Conservation (phyloP, 2,797 vertebrate species). For the Ara ararauna region DNA sequence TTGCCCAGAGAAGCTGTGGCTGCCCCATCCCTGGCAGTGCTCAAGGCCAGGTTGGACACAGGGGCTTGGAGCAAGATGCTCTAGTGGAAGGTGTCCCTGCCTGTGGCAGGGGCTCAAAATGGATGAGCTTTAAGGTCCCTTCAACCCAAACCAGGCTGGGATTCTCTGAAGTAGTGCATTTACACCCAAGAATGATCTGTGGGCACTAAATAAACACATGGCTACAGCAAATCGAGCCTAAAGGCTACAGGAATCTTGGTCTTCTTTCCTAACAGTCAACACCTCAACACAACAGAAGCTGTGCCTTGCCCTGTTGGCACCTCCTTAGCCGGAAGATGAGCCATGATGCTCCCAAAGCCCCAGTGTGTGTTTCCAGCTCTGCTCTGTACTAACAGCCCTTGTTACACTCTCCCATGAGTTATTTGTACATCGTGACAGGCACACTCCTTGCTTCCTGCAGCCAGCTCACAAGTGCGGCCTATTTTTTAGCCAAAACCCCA, state of each 20-base stretch:
- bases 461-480: no score
- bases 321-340: not conserved
- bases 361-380: no score
- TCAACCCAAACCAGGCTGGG: not conserved
- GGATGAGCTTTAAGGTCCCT: not conserved
- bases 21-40: not conserved
- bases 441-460: no score
- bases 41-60: not conserved
- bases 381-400: no score
- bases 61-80: not conserved
- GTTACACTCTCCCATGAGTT: no score
- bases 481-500: not conserved
- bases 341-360: no score
- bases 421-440: no score
- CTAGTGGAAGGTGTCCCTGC: not conserved
- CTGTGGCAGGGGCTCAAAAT: rapidly evolving
- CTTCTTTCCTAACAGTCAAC: not conserved
- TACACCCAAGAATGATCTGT: not conserved
- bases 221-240: not conserved
- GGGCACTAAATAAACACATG: not conserved
- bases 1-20: not conserved
- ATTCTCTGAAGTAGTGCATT: not conserved
- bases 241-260: not conserved
- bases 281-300: not conserved
- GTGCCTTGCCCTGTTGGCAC: not conserved